phyloP scores from a whole-genome alignment of 2,113 vertebrate species.

The Marmota flaviventris region DNA sequence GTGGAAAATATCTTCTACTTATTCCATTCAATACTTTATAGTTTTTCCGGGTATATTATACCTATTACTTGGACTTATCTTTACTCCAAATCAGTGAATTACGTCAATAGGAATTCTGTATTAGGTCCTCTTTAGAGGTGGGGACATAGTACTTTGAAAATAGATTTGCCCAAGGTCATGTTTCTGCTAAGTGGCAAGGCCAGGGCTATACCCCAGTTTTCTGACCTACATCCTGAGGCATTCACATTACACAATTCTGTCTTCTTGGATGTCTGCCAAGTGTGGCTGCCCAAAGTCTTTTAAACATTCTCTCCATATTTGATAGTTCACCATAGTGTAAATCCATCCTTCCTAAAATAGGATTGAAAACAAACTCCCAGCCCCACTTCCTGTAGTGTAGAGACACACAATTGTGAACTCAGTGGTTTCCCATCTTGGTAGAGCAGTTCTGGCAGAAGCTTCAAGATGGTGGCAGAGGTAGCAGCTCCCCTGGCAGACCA shows the following conservation, averaged over 20 bases:
- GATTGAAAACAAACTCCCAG: conserved; percentile 46
- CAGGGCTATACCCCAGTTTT: conserved; percentile 8
- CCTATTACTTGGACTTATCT: conserved; percentile 19
- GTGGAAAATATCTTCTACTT: conserved; percentile 19
- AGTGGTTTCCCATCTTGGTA: neutral
- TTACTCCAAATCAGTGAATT: neutral
- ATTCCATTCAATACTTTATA: neutral
- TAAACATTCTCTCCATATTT: conserved; percentile 49
- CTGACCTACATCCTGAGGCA: conserved; percentile 12
- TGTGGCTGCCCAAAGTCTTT: conserved; percentile 46
- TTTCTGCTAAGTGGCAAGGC: neutral
- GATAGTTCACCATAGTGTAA: conserved; percentile 46
- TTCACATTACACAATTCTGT: conserved; percentile 40
- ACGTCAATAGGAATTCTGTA: neutral
- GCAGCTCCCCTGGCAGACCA: neutral
- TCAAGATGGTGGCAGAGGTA: neutral
- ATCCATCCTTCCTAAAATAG: conserved; percentile 52
- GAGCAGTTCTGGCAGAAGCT: neutral
- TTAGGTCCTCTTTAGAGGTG: neutral
- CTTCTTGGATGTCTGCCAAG: conserved; percentile 29
- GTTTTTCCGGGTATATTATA: conserved; percentile 6
- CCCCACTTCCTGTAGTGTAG: neutral
- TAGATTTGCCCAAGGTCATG: conserved; percentile 37
- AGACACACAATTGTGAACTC: neutral
- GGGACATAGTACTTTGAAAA: neutral